These are phyloP conservation scores for Nipponacmea schrenckii DNA, from an alignment of 2,888 invertebrate species.

Conservation along the genomic window DNA sequence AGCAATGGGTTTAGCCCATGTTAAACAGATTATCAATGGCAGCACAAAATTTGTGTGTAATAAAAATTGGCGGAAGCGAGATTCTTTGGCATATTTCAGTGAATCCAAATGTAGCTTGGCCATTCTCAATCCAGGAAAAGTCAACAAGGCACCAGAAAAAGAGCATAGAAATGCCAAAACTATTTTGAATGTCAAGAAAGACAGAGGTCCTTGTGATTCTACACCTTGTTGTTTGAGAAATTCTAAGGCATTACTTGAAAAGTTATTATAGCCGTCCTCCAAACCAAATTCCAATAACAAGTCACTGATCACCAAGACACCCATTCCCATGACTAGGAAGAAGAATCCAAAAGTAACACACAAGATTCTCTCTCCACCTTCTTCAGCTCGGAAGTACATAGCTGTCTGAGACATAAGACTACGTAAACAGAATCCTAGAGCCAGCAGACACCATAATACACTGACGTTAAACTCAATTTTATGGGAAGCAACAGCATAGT, in stretches of 20 bases:
- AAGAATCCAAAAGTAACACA: constrained; percentile 92
- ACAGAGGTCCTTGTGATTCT: constrained; percentile 84
- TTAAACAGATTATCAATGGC: constrained; percentile 84
- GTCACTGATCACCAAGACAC: constrained; percentile 90
- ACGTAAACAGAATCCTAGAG: constrained; percentile 86
- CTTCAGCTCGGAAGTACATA: constrained; percentile 85
- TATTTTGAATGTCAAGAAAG: constrained; percentile 89
- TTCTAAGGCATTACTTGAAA: constrained; percentile 85
- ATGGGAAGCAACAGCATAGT: constrained; percentile 81
- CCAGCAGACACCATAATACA: constrained; percentile 92
- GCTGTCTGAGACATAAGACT: constrained; percentile 85
- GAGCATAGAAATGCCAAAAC: constrained; percentile 88
- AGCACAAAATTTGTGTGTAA: constrained; percentile 88
- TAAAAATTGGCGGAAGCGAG: constrained; percentile 70
- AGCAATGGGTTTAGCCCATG: constrained; percentile 89
- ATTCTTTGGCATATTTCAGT: constrained; percentile 65
- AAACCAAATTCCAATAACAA: constrained; percentile 86
- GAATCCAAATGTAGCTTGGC: constrained; percentile 71
- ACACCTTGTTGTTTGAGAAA: constrained; percentile 83
- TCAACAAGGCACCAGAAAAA: constrained; percentile 86
- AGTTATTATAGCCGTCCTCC: constrained; percentile 87
- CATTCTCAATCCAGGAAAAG: constrained; percentile 93
- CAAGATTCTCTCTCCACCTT: constrained; percentile 94
- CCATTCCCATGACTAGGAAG: constrained; percentile 92
- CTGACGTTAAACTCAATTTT: constrained; percentile 90